Evolutionary conservation across 2,888 invertebrate species (phyloP).

Genomic region (Trachelus stipa): DNA sequence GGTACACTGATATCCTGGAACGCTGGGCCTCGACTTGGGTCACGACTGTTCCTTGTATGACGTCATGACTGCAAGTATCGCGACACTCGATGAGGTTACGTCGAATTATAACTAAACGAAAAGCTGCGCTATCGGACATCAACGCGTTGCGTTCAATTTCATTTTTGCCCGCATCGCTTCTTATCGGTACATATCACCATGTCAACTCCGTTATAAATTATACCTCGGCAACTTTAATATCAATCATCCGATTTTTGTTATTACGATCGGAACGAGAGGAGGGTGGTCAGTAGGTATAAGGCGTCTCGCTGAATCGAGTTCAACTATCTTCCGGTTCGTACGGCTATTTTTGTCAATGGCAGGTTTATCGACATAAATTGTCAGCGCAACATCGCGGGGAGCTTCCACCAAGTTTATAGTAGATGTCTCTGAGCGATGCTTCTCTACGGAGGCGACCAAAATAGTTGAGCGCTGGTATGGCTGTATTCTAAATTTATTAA

Average conservation of each 20-base stretch:
- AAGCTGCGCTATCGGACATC: background rate
- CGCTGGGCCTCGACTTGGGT: background rate
- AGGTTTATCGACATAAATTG: background rate
- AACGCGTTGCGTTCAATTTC: background rate
- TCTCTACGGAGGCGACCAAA: background rate
- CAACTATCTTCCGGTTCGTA: background rate
- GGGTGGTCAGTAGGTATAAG: background rate
- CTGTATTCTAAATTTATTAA: background rate
- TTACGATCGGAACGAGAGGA: background rate
- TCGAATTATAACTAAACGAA: background rate
- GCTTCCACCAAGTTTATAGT: background rate
- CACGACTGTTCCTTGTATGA: background rate
- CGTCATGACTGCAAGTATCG: background rate
- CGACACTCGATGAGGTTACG: background rate
- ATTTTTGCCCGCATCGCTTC: background rate
- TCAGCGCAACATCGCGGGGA: background rate
- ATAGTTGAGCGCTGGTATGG: background rate
- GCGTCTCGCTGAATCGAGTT: background rate
- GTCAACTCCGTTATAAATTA: background rate
- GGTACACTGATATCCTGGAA: background rate
- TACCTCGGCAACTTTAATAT: background rate
- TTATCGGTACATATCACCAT: background rate
- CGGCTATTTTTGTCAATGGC: background rate
- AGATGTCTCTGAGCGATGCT: background rate
- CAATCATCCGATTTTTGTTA: background rate